Percentiles rank a stretch among this genome's conserved stretches.
Conservation (phyloP, 2,113 vertebrate genomes). For the Nothocercus julius region DNA sequence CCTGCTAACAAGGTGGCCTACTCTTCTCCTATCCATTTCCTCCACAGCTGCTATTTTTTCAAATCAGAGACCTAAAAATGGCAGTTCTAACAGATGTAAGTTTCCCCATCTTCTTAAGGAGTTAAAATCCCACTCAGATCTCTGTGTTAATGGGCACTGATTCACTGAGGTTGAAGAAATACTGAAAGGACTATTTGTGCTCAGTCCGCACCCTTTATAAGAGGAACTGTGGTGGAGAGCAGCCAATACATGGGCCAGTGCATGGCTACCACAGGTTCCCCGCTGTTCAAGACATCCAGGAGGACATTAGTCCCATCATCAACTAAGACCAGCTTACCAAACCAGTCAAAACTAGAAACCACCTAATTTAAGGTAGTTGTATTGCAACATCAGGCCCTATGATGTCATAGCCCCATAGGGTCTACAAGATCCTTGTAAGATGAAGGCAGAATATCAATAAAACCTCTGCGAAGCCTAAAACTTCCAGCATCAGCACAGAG, state of each 20-base stretch:
- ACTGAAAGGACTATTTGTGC: not conserved
- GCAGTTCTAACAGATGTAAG: not conserved
- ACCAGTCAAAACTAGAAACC: not conserved
- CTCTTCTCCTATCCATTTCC: not conserved
- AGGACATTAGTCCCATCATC: not conserved
- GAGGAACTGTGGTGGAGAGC: not conserved
- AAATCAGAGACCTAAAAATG: not conserved
- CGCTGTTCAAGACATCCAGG: not conserved
- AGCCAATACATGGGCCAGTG: not conserved
- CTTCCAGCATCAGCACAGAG: not conserved
- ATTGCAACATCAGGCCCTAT: not conserved
- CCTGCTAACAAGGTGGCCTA: not conserved
- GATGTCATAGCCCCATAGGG: not conserved
- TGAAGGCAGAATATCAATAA: not conserved
- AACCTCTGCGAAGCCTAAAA: not conserved
- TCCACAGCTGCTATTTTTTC: not conserved
- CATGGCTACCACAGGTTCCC: not conserved
- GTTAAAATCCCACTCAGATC: not conserved
- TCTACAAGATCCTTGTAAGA: not conserved
- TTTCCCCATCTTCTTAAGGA: not conserved
- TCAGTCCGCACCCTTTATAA: not conserved
- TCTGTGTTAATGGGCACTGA: not conserved
- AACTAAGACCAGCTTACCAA: not conserved
- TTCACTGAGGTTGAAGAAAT: not conserved
- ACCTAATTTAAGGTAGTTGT: not conserved